Evolutionary conservation across 2,888 invertebrate species (phyloP), one percentile per base, ranked within the genome.

Genomic region (Julus scandinavius): DNA sequence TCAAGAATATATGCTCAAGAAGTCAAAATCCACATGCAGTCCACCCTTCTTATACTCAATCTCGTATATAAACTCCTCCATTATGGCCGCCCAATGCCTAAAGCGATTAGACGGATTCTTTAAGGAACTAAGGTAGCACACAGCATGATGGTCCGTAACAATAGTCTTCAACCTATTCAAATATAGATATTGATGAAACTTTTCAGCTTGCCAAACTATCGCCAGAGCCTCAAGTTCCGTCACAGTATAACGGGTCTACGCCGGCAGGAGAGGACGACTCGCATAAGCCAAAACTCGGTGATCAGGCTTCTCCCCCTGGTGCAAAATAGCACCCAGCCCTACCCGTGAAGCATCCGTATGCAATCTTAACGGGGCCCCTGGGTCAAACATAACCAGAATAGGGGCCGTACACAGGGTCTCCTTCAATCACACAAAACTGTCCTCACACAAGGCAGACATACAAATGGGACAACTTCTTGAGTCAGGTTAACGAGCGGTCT

Each of bases 211-310:
- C 15, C 20, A 88, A 17, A 58, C 15, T 9, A 88, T 86, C 1
- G 86, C 88, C 2, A 86, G 54, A 4, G 20, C 85, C 40, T 88
- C 86, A 54, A n/a, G 1, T 40, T 88, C 58, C 29, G n/a, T 86
- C 1, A 86, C 85, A 1, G 86, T 1, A 40, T 88, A 88, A 9
- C 50, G 17, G 0, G 13, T n/a, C 20, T 88, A 85, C 1, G 85
- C 86, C 4, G 15, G 9, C 4, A 9, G 1, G 17, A 88, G 40
- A 4, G 50, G 50, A n/a, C 88, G 49, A 38, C 85, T 85, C 1
- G 72, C 38, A 85, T 86, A 88, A 38, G 54, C 54, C 1, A 88
- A 11, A 9, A 85, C 85, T 13, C 29, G 17, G n/a, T 54, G 54
- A 58, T 54, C 49, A 2, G 3, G 2, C 7, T 7, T 7, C 3